These are phyloP conservation scores for Apogon talboti DNA, from an alignment of 2,797 vertebrate species.

Conservation along the genomic window DNA sequence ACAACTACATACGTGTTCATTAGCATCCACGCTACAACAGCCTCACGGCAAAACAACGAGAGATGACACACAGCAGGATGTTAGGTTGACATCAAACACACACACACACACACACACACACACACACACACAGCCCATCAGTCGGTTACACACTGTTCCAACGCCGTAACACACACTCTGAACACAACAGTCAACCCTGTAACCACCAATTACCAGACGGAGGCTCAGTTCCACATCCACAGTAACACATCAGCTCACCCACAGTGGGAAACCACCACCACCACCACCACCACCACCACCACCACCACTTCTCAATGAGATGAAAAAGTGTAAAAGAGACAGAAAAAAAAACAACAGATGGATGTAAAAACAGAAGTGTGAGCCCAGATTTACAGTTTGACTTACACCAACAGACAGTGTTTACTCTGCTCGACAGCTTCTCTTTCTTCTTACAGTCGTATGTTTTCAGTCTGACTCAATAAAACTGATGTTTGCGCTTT, in stretches of 20 bases:
- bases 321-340: slow-evolving; percentile 17
- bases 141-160: no score
- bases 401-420: background rate
- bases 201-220: slow-evolving; percentile 54
- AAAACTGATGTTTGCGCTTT: background rate
- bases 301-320: slow-evolving; percentile 18
- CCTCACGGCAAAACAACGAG: slow-evolving; percentile 32
- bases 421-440: background rate
- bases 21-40: slow-evolving; percentile 58
- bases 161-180: no score
- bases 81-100: slow-evolving; percentile 56
- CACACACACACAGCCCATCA: no score
- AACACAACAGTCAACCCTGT: background rate
- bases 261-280: slow-evolving; percentile 30
- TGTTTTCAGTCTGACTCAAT: no score
- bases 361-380: background rate
- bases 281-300: no score
- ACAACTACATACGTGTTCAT: slow-evolving; percentile 55
- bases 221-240: slow-evolving; percentile 33
- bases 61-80: slow-evolving; percentile 27
- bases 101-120: slow-evolving; percentile 15
- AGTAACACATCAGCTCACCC: slow-evolving; percentile 21
- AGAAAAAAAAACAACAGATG: slow-evolving; percentile 9
- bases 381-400: background rate
- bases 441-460: background rate